Evolutionary conservation across 2,888 invertebrate species (phyloP).

Genomic region (Cataglyphis altisquamis): DNA sequence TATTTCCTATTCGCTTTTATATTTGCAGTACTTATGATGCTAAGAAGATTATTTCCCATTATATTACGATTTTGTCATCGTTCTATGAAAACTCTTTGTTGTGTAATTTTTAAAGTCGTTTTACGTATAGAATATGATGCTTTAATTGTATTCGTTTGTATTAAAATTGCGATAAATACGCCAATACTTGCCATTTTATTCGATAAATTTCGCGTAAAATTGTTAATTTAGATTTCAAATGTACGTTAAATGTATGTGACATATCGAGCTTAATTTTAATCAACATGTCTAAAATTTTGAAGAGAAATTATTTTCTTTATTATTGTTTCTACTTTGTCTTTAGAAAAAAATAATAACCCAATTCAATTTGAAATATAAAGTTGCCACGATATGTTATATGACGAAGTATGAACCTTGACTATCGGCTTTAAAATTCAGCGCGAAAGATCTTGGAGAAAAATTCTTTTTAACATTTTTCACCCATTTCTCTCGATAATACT

Average conservation of each 20-base stretch:
- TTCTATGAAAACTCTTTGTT: not conserved
- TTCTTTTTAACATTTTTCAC: slow-evolving; percentile 14
- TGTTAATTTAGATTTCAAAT: not conserved
- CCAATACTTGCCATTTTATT: not conserved
- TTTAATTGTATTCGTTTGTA: not conserved
- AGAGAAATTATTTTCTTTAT: not conserved
- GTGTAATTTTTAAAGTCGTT: not conserved
- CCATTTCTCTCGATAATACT: slow-evolving; percentile 13
- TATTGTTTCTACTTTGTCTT: not conserved
- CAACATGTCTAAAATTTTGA: not conserved
- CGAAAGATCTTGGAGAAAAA: not conserved
- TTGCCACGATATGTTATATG: no score
- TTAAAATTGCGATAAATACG: not conserved
- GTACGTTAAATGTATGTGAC: not conserved
- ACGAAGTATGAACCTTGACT: not conserved
- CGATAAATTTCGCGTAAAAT: not conserved
- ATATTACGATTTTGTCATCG: not conserved
- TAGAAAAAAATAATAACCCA: no score
- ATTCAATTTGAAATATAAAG: no score
- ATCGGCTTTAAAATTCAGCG: slow-evolving; percentile 9
- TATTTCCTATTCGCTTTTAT: slow-evolving; percentile 1
- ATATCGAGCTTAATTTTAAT: not conserved
- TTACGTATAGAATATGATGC: not conserved
- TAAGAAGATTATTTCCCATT: slow-evolving; percentile 8
- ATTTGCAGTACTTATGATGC: not conserved